phyloP scores from a whole-genome alignment of 2,888 invertebrate species.

The Allolobophora icterica region DNA sequence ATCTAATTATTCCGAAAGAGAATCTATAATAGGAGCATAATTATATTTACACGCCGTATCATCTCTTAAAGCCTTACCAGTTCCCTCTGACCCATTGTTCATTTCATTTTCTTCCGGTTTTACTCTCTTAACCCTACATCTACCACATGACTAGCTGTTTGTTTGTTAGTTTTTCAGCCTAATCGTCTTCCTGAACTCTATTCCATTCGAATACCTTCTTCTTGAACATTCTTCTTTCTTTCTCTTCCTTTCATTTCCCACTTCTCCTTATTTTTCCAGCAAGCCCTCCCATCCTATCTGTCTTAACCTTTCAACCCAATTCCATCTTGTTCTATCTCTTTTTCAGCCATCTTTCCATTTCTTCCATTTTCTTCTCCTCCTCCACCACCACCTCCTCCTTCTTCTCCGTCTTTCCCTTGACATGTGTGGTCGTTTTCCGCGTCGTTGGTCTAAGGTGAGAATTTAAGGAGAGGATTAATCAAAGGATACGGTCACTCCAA shows the following conservation, averaged over 20 bases:
- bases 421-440: background rate
- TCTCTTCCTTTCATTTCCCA: background rate
- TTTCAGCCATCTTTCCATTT: background rate
- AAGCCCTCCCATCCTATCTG: background rate
- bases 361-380: background rate
- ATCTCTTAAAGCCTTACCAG: background rate
- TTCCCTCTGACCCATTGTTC: background rate
- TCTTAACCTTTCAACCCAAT: background rate
- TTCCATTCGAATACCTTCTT: too few relatives aligned
- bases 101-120: background rate
- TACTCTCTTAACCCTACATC: background rate
- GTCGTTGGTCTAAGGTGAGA: slow-evolving; percentile 17
- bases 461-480: background rate
- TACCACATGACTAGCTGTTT: background rate
- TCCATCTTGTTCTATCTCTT: background rate
- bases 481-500: background rate
- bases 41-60: background rate
- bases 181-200: background rate
- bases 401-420: background rate
- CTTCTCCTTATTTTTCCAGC: background rate
- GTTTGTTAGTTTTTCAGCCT: background rate
- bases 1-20: background rate
- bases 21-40: background rate
- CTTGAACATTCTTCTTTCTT: background rate
- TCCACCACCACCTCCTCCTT: background rate